Percentiles rank a stretch among this genome's conserved stretches.
Evolutionary conservation across 2,113 vertebrate species (phyloP).

Genomic region (Tor tambroides): DNA sequence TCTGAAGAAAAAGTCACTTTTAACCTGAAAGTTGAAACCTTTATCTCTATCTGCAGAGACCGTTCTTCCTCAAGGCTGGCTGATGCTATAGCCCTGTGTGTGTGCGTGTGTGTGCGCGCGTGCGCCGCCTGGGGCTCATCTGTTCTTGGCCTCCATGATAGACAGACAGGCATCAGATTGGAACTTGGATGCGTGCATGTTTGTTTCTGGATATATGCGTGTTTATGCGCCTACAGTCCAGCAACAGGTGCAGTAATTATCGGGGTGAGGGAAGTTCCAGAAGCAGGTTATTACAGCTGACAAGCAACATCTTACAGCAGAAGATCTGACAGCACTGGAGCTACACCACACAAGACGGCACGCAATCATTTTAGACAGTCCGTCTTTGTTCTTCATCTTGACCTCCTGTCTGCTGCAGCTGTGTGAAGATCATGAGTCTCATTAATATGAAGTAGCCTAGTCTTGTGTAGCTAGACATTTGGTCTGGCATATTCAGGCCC

Average conservation of each 20-base stretch:
- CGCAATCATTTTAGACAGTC: neutral
- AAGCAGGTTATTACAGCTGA: slow-evolving; percentile 53
- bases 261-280: slow-evolving; percentile 47
- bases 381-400: neutral
- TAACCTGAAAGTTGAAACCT: slow-evolving; percentile 78
- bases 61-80: slow-evolving; percentile 67
- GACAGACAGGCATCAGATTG: slow-evolving; percentile 74
- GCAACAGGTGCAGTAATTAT: slow-evolving; percentile 60
- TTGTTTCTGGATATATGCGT: slow-evolving; percentile 50
- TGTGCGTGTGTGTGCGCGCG: slow-evolving; percentile 1
- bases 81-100: slow-evolving; percentile 19
- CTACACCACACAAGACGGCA: neutral
- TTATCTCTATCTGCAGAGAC: slow-evolving; percentile 78
- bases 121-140: slow-evolving; percentile 60
- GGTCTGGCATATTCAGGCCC: neutral
- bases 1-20: slow-evolving; percentile 75
- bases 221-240: slow-evolving; percentile 52
- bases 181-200: slow-evolving; percentile 48
- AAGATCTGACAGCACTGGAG: slow-evolving; percentile 9
- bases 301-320: slow-evolving; percentile 32
- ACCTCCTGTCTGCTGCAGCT: neutral
- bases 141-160: slow-evolving; percentile 65
- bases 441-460: slow-evolving; percentile 6
- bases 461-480: neutral
- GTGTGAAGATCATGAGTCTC: neutral